Base-by-base conservation (phyloP, 1,140 invertebrate genomes). In the Pemphigus obesinymphae region DNA sequence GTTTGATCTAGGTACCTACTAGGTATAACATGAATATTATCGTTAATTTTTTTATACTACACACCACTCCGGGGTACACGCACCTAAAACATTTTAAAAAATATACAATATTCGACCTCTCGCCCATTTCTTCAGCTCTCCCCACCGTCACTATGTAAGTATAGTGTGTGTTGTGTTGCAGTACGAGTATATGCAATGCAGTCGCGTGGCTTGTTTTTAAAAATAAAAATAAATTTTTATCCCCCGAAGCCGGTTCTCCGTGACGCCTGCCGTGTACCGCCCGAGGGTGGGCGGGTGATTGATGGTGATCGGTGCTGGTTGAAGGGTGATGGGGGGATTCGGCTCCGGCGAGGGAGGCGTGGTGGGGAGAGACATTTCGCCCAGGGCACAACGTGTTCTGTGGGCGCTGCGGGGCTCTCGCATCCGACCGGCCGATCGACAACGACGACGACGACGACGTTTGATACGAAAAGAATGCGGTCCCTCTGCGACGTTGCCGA, bases 221-320 rank as follows among this genome's bases (percentile, higher is more conserved):
- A 5, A 45, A 7, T 45, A 45, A 45, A 45, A 45, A 45, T 11
- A 45, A 40, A 40, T 70, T 70, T 45, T 70, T 72, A 29, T 29
- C 13, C 40, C 15, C 31, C n/a, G 4, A 31, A 75, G 82, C 70
- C 53, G 40, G 72, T 81, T 66, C 63, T 53, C 70, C 40, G 87
- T 84, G 86, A 87, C 85, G 87, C 88, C 85, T n/a, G 86, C 88
- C 81, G 86, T 87, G 83, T 87, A 86, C 23, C 87, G 88, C 40
- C 63, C 84, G 87, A 88, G 83, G 86, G 86, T 68, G 87, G 87
- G 43, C 43, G 61, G 61, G 61, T 63, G 78, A 81, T 81, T 81
- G 78, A 63, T 45, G 23, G 40, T 45, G 78, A 43, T 63, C 26
- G 78, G 63, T 66, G 26, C n/a, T 11, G 17, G 61, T n/a, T 63